Base-by-base conservation (phyloP, 2,113 vertebrate species). In the Porphyrio hochstetteri region DNA sequence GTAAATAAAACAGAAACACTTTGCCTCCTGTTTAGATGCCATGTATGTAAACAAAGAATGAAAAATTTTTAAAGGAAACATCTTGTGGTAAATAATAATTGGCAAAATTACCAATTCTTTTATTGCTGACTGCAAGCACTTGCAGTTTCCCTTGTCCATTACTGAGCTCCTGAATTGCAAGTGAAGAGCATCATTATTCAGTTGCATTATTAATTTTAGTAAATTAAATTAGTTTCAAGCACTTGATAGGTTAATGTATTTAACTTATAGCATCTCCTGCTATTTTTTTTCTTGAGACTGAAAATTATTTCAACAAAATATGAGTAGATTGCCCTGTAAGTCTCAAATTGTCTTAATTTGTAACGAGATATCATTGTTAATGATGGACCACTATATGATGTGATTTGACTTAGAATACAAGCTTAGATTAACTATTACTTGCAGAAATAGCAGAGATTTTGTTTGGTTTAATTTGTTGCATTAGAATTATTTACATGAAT, bases 91-190 rank as follows among this genome's bases (percentile, higher is more conserved):
- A 46, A 76, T 31, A 90, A n/a, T 82, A 91, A 96, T 94, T 95
- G 90, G 61, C 63, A 84, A 86, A 78, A 90, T 97, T 94, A 95
- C 82, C 83, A 16, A 52, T 91, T 94, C 29, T 92, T 96, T 96
- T 94, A 96, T 95, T 93, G 79, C n/a, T 95, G 55, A 82, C 92
- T 95, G 46, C 71, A 95, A 93, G 36, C 25, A 85, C 83, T 95
- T 92, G 76, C 50, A 81, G 46, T 95, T 97, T 96, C 63, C 74
- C 48, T 92, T 79, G 67, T 56, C 64, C 57, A 38, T 95, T 95
- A 92, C 92, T 69, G 72, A 91, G 74, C 40, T 80, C 91, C 72
- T 93, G 57, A 96, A 95, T 78, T 95, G 71, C 35, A 92, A 80
- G 92, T 71, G 21, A 94, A 76, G 50, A 65, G 14, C 50, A 92